Conservation (phyloP, 1,140 invertebrate species). For the Caenorhabditis remanei region DNA sequence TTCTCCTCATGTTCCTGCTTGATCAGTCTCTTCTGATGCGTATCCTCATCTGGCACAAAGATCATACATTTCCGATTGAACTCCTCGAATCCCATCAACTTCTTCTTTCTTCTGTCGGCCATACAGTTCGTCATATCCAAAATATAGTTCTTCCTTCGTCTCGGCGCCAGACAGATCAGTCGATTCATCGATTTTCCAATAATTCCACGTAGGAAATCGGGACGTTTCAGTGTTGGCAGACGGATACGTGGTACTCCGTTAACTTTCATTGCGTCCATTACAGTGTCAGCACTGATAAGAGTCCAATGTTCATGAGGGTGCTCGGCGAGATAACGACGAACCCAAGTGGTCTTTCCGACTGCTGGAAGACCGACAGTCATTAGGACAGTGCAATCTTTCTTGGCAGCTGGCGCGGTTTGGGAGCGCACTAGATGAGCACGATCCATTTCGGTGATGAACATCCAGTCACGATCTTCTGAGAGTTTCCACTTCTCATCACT, state of each 20-base stretch:
- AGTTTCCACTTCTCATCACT: conserved; percentile 57
- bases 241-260: conserved; percentile 74
- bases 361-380: conserved; percentile 72
- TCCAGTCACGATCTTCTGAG: conserved; percentile 42
- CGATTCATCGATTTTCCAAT: conserved; percentile 69
- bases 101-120: conserved; percentile 69
- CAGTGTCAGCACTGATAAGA: conserved; percentile 70
- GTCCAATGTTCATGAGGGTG: conserved; percentile 76
- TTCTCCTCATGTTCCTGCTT: conserved; percentile 84
- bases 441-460: conserved; percentile 59
- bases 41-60: conserved; percentile 68
- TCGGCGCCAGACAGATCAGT: conserved; percentile 70
- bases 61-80: conserved; percentile 75
- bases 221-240: conserved; percentile 71
- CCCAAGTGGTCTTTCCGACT: conserved; percentile 74
- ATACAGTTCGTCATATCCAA: conserved; percentile 75
- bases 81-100: conserved; percentile 70
- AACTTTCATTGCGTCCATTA: conserved; percentile 73
- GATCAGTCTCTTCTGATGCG: conserved; percentile 62
- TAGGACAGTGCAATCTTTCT: conserved; percentile 74
- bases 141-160: conserved; percentile 76
- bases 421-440: conserved; percentile 46
- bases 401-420: conserved; percentile 60
- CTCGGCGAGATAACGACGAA: conserved; percentile 74
- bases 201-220: conserved; percentile 77